These are phyloP conservation scores for Tenthredo scrophulariae DNA, from an alignment of 2,888 invertebrate species.

Conservation along the genomic window DNA sequence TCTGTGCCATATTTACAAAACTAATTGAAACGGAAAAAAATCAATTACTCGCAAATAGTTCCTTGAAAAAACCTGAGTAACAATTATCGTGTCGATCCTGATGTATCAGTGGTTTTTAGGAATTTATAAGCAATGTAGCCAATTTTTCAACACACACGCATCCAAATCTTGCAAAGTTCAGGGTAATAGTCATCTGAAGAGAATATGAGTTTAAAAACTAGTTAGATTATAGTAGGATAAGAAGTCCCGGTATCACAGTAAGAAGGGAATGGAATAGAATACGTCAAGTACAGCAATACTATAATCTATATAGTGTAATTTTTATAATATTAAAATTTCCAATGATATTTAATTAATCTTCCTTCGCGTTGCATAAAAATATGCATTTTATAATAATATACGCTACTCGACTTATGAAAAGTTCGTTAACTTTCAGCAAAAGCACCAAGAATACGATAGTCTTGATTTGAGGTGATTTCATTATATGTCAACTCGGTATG, in stretches of 20 bases:
- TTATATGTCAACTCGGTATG: constrained; percentile 17
- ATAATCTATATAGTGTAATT: constrained; percentile 36
- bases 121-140: constrained; percentile 1
- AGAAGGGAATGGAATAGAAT: constrained; percentile 49
- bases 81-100: background rate
- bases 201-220: constrained; percentile 22
- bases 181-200: constrained; percentile 27
- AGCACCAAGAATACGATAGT: constrained; percentile 45
- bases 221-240: constrained; percentile 26
- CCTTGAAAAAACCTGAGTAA: background rate
- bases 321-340: constrained; percentile 31
- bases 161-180: background rate
- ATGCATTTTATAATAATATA: constrained; percentile 5
- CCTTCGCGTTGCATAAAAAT: constrained; percentile 33
- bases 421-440: constrained; percentile 44
- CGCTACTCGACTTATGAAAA: constrained; percentile 34
- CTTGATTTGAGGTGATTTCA: constrained; percentile 32
- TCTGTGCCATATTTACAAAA: constrained; percentile 18
- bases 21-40: background rate
- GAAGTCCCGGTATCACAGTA: constrained; percentile 55
- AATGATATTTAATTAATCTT: constrained; percentile 41
- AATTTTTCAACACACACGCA: background rate
- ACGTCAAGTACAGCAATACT: constrained; percentile 35
- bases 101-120: background rate
- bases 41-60: constrained; percentile 3